phyloP scores from a whole-genome alignment of 2,113 vertebrate genomes.

The Mohoua ochrocephala region DNA sequence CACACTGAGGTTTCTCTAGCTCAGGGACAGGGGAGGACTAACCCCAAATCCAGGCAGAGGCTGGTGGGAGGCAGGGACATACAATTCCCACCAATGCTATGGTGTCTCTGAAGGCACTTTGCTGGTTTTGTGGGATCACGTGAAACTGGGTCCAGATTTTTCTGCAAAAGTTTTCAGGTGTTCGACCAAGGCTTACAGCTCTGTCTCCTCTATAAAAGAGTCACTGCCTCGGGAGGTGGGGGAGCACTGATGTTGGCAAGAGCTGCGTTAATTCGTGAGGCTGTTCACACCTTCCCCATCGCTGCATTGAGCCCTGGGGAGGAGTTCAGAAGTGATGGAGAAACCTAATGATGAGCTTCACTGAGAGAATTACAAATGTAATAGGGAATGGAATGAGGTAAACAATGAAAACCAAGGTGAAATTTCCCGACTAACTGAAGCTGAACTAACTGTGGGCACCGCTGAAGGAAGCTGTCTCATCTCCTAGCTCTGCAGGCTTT shows the following conservation, averaged over 20 bases:
- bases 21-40: background rate
- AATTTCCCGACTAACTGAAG: background rate
- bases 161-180: background rate
- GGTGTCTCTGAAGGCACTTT: background rate
- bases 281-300: background rate
- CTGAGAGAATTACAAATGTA: background rate
- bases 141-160: background rate
- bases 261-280: background rate
- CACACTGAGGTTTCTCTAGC: background rate
- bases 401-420: background rate
- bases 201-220: background rate
- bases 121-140: accelerated
- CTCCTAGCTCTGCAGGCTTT: background rate
- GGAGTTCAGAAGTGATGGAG: background rate
- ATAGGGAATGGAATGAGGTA: background rate
- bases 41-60: background rate
- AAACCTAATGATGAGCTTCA: background rate
- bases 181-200: background rate
- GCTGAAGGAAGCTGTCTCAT: background rate
- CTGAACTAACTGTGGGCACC: background rate
- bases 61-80: background rate
- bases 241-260: background rate
- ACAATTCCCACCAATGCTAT: accelerated
- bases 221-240: background rate
- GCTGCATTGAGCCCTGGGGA: background rate